Base-by-base conservation (phyloP, 2,113 vertebrate genomes). In the Bagarius yarrelli region DNA sequence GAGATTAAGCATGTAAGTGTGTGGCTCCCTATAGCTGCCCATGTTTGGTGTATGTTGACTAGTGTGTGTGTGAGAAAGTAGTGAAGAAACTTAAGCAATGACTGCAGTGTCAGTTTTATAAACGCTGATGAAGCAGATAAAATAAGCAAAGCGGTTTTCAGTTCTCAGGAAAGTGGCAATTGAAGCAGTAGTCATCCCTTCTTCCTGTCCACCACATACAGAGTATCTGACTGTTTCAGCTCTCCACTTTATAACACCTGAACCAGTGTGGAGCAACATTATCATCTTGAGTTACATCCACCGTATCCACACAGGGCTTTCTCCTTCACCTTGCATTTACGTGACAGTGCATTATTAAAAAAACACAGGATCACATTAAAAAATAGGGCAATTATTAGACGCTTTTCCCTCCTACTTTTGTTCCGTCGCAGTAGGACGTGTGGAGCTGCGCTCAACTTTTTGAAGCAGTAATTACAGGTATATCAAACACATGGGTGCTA, bases 391-490 rank as follows among this genome's bases (percentile, higher is more conserved):
- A 86, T 86, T 83, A 84, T 44, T 78, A 57, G 80, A 83, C 55
- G 73, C 79, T 77, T 83, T 40, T 77, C 88, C 73, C 82, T 63
- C 85, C 59, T 40, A 70, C 67, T 75, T 76, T 81, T 76, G 52
- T 81, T 67, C 52, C 57, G 52, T 80, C 72, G 77, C 80, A 69
- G 78, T 76, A 66, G 78, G 83, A 75, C 84, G 84, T 80, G 87
- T 78, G 78, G 40, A 55, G 74, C n/a, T 85, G 82, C 80, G 71
- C 64, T 87, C 83, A 91, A 91, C 91, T 79, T 78, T 81, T 34
- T 67, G 83, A 83, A 83, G 81, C 76, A 40, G 78, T 83, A 87
- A 87, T 87, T 87, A 87, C 83, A 85, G 85, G 83, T 87, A 85
- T 85, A 87, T 87, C 85, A 87, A 84, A 87, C 74, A 77, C 85